Evolutionary conservation across 2,888 invertebrate genomes (phyloP), one percentile per base, ranked within the genome.

Genomic region (Aphodius sticticus): DNA sequence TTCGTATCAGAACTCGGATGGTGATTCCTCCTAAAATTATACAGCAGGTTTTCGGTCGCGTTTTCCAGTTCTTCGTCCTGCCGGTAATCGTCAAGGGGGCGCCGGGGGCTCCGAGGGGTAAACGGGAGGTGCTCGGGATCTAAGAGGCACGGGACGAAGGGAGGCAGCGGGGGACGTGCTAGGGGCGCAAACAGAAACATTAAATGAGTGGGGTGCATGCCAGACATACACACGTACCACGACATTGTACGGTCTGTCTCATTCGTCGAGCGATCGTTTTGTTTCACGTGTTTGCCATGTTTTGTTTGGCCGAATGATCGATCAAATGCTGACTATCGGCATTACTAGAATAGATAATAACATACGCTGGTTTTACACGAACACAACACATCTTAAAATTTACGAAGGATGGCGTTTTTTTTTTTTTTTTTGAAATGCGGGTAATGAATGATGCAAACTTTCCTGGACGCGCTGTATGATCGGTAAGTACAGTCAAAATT

Each of bases 311-410:
- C 53, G 53, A 9, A 9, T 53, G 7, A 12, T 5, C 37, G 84
- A 81, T 88, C 87, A 89, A 85, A 89, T 88, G 89, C 88, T 88
- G 87, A 89, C 86, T 86, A 86, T 85, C 84, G 89, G 89, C 87
- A 89, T 86, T 84, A 88, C 89, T 89, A 88, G 85, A 88, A 87
- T 85, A 85, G 6, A 53, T 53, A 86, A 79, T 76, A 77, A 79
- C 76, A 77, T 69, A 70, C 70, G 16, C 69, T 74, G 74, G 26
- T 74, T 36, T 35, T 74, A 36, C 35, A 36, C 37, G 35, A 9
- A 74, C 74, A 35, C 53, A 36, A 74, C 16, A 36, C 35, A 74
- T n/a, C 74, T 37, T n/a, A 36, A 74, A 74, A 26, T 36, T 15
- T 26, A 26, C 26, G 26, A 26, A 26, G 26, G 26, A 26, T 26